Conservation (phyloP, 2,888 invertebrate genomes). For the Crepidodera aurea region DNA sequence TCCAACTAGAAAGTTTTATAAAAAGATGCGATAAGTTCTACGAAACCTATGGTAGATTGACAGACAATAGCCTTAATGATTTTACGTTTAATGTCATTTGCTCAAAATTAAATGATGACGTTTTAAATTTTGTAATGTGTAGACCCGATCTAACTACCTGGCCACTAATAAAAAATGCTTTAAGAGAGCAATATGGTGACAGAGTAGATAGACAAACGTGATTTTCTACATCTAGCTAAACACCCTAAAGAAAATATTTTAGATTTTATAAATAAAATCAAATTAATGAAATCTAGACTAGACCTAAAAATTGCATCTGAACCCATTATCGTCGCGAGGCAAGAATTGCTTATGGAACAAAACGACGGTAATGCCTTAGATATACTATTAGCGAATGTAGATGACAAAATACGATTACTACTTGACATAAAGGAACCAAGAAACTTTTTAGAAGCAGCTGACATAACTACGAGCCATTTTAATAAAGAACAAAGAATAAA, state of each 20-base stretch:
- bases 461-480: neutral
- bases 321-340: neutral
- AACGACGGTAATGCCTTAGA: slow-evolving; percentile 3
- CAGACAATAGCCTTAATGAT: slow-evolving; percentile 14
- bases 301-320: neutral
- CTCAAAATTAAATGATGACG: slow-evolving; percentile 13
- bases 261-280: neutral
- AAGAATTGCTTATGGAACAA: slow-evolving; percentile 2
- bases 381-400: slow-evolving; percentile 3
- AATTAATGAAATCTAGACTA: neutral
- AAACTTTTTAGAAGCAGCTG: neutral
- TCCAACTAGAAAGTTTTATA: neutral
- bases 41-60: neutral
- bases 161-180: neutral
- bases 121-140: slow-evolving; percentile 12
- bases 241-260: neutral
- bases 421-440: neutral
- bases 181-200: neutral
- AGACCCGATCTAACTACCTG: slow-evolving; percentile 30
- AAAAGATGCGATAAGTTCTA: neutral
- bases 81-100: slow-evolving; percentile 17
- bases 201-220: neutral
- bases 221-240: neutral
- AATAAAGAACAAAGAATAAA: neutral
- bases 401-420: neutral